Base-by-base conservation (phyloP, 2,797 vertebrate species). In the Myripristis murdjan region DNA sequence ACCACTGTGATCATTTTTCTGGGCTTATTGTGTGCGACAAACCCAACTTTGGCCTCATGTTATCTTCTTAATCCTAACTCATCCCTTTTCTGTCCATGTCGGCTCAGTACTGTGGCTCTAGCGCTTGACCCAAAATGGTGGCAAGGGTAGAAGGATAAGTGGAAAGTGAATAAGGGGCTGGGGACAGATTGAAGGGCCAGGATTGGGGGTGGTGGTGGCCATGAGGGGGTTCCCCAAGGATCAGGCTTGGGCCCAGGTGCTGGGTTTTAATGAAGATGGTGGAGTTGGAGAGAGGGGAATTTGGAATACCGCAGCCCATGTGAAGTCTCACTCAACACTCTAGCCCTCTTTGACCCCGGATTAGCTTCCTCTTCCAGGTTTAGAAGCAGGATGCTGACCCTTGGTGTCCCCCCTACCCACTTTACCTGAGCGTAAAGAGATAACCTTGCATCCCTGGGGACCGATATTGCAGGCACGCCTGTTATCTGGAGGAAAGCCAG, bases 301-400 rank as follows among this genome's bases (percentile, higher is more conserved):
- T 72, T 86, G 75, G 73, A 84, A 87, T 70, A 62, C 60, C 54
- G 56, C 15, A 15, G 83, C 87, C 62, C 54, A 91, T 95, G 92
- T 85, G 77, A 91, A 89, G 84, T 83, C 82, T 95, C 94, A 92
- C 73, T 95, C 94, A 93, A 87, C 94, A 88, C 87, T 3, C 9
- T 71, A 84, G 88, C 91, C 91, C 85, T 88, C 79, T 86, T 88
- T 93, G 92, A 94, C 93, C 91, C 75, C 16, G 83, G 92, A 94
- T 93, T 92, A 93, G 90, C 90, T 92, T 92, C 91, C 91, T 91
- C 68, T 92, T 91, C 92, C 90, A 91, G 81, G 82, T 92, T 93
- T 92, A 87, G 84, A 86, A 82, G 85, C 88, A 90, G 90, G 92
- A 93, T 89, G 84, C 72, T 79, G 75, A 86, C 70, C 86, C 60